A percentile compares a stretch with the other conserved stretches of the same genome.
Conservation (phyloP, 1,140 invertebrate species). For the Euura lappo region DNA sequence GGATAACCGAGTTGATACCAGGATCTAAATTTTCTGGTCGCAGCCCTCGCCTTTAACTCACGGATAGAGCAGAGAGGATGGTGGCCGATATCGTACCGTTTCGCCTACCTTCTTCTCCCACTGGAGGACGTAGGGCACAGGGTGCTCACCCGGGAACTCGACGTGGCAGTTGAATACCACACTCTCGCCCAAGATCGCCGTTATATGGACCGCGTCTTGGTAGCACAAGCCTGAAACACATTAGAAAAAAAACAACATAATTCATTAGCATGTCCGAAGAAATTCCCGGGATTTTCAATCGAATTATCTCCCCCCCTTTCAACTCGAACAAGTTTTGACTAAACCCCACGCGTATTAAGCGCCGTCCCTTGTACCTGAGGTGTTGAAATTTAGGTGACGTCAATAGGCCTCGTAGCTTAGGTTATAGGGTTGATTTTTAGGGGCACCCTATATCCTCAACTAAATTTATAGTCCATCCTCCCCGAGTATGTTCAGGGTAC, state of each 20-base stretch:
- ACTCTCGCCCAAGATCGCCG: slow-evolving; percentile 92
- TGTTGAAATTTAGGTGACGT: background rate
- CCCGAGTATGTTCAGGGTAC: too few relatives aligned
- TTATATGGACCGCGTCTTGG: slow-evolving; percentile 93
- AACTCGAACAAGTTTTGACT: too few relatives aligned
- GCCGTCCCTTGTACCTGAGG: background rate
- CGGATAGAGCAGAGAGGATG: slow-evolving; percentile 67
- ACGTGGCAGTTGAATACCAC: slow-evolving; percentile 97
- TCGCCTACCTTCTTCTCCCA: slow-evolving; percentile 98
- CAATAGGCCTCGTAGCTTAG: background rate
- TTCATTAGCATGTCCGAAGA: too few relatives aligned
- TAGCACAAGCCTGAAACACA: slow-evolving; percentile 65
- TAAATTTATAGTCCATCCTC: too few relatives aligned
- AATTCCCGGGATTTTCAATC: too few relatives aligned
- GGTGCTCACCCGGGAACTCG: slow-evolving; percentile 92
- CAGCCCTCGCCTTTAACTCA: slow-evolving; percentile 48
- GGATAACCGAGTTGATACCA: background rate
- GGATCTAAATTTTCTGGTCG: background rate
- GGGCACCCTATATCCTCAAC: too few relatives aligned
- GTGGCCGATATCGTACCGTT: slow-evolving; percentile 84
- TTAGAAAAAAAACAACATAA: slow-evolving; percentile 47
- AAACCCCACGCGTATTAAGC: background rate
- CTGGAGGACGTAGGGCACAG: slow-evolving; percentile 95
- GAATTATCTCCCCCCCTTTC: too few relatives aligned
- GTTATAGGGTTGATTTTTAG: background rate